Base-by-base conservation (phyloP, 1,140 invertebrate genomes). In the Drosophila varians region DNA sequence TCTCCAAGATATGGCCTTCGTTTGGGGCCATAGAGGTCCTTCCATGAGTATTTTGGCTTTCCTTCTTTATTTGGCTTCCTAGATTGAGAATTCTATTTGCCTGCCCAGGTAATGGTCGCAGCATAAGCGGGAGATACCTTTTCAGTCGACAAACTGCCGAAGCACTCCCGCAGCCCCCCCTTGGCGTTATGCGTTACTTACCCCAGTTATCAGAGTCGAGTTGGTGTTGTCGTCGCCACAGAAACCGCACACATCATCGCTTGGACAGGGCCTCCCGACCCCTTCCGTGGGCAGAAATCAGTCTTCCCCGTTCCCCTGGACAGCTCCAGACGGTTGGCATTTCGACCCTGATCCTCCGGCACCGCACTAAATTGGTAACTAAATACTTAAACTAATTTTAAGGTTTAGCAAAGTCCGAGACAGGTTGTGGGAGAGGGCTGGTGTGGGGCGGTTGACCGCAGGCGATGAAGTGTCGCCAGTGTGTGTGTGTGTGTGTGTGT, bases 341-440 rank as follows among this genome's bases (percentile, higher is more conserved):
- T 42, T 64, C 62, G 46, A 65, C 62, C 56, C 56, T 52, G 56
- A 58, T 58, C 47, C 55, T 47, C 40, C 38, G 18, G 40, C 46
- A 36, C 54, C 23, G 57, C 43, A 68, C 64, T 74, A 87, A 87
- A 87, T 87, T 87, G 82, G 82, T 87, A 87, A 87, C 82, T 87
- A 87, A 87, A 87, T 87, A 87, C 82, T 82, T 87, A 87, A 87
- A 87, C 82, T 87, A 87, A 87, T 87, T 87, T 87, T 87, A 87
- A 87, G 82, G 82, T 87, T 87, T 87, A 87, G 65, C 82, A 86
- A 86, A 87, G 77, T 87, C 82, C 61, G 77, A 74, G 69, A 79
- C 68, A 79, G 75, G 77, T 74, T 46, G 80, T 58, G 26, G 72
- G 52, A 53, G 40, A 4, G 11, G 58, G 19, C 43, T 6, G 14